Evolutionary conservation across 2,113 vertebrate species (phyloP).

Genomic region (Sorex araneus): DNA sequence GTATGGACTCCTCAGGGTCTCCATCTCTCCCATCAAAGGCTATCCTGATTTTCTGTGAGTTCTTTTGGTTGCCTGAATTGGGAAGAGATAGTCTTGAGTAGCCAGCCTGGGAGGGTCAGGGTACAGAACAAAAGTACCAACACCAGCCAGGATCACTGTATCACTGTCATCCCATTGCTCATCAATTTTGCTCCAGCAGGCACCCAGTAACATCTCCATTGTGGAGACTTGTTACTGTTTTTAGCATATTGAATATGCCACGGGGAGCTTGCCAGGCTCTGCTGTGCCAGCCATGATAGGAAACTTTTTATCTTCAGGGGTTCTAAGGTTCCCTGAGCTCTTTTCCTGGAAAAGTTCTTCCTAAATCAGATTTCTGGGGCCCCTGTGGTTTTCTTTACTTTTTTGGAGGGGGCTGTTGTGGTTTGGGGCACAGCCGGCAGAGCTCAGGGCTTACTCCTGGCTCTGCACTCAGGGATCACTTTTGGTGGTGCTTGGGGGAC

Average conservation of each 20-base stretch:
- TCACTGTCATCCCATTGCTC: too few species aligned
- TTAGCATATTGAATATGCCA: too few species aligned
- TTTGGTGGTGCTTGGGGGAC: too few species aligned
- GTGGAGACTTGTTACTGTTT: too few species aligned
- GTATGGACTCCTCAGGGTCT: not conserved
- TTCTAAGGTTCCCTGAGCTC: not conserved
- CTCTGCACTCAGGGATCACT: too few species aligned
- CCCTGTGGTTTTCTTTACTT: not conserved
- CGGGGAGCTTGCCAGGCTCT: too few species aligned
- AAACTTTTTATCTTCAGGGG: not conserved
- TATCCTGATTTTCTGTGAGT: slow-evolving; percentile 2
- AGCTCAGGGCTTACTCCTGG: too few species aligned
- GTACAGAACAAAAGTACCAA: not conserved
- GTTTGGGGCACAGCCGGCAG: too few species aligned
- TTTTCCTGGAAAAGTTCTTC: not conserved
- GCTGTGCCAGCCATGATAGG: not conserved
- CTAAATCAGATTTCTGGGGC: not conserved
- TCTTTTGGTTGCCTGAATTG: not conserved
- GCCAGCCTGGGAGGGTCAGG: not conserved
- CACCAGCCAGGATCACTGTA: not conserved
- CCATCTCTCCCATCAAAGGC: not conserved
- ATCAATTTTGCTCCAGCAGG: too few species aligned
- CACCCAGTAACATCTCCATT: too few species aligned
- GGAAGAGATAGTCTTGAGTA: not conserved
- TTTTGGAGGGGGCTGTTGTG: too few species aligned